Conservation (phyloP, 2,113 vertebrate genomes). For the Eurystomus gularis region DNA sequence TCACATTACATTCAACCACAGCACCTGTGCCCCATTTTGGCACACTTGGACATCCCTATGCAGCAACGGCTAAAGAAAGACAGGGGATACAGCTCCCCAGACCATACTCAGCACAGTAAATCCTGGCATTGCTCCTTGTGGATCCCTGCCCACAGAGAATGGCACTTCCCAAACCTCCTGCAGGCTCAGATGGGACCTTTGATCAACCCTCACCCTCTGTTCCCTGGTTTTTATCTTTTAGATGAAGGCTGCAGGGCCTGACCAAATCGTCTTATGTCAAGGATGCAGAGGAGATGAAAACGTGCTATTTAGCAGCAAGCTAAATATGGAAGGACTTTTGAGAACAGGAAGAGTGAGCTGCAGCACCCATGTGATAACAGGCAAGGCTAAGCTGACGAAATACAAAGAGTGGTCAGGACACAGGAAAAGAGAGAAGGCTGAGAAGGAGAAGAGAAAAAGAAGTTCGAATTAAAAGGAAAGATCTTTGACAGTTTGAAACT, state of each 20-base stretch:
- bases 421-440: background rate
- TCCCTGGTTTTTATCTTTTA: background rate
- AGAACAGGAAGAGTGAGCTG: background rate
- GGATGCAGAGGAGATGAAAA: background rate
- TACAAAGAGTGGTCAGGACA: background rate
- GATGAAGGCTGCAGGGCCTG: background rate
- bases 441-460: background rate
- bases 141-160: background rate
- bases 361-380: background rate
- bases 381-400: background rate
- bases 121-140: background rate
- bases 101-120: background rate
- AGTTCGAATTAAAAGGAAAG: background rate
- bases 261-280: background rate
- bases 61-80: background rate
- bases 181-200: background rate
- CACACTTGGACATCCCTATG: background rate
- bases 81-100: background rate
- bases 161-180: background rate
- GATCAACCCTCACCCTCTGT: accelerated
- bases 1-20: background rate
- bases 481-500: background rate
- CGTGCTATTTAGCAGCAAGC: background rate
- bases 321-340: background rate
- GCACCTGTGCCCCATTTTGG: accelerated